Evolutionary conservation across 2,888 invertebrate genomes (phyloP), one percentile per base, ranked within the genome.

Genomic region (Napeogenes inachia): DNA sequence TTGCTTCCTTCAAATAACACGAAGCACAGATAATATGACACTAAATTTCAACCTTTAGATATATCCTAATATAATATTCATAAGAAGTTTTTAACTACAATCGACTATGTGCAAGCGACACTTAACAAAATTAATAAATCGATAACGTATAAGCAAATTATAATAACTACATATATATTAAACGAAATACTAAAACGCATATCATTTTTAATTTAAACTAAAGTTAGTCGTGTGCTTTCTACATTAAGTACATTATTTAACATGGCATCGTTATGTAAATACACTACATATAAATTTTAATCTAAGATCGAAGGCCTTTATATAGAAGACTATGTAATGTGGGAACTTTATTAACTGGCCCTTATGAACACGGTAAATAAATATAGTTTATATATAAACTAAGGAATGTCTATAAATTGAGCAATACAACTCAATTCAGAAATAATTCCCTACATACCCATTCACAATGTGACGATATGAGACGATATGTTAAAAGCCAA

Each of bases 101-200:
- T 77, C 21, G 58, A 68, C 73, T 74, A 75, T 71, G 70, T 76
- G 71, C 68, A 72, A 59, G 57, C 57, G 55, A 42, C 60, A 59
- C 55, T 63, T 58, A 69, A 67, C 3, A 21, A 50, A 50, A 30
- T 30, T 50, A 35, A 35, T 35, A 35, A 35, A 35, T 35, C 35
- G 35, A 35, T 35, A 35, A 35, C 4, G 4, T 50, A 50, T 12
- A 67, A 64, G 60, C 66, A 65, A 63, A 66, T 69, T 66, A 69
- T 68, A 65, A 70, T 68, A 68, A 21, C 21, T 74, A n/a, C n/a
- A n/a, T n/a, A 74, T 73, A 65, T 65, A 72, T 66, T 13, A 42
- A 86, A 88, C 85, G 84, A 88, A 87, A 87, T 88, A 88, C 88
- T 89, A 88, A 83, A 89, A 88, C 88, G 87, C 87, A 89, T 87